Conservation (phyloP, 2,888 invertebrate species). For the Nasonovia ribisnigri region DNA sequence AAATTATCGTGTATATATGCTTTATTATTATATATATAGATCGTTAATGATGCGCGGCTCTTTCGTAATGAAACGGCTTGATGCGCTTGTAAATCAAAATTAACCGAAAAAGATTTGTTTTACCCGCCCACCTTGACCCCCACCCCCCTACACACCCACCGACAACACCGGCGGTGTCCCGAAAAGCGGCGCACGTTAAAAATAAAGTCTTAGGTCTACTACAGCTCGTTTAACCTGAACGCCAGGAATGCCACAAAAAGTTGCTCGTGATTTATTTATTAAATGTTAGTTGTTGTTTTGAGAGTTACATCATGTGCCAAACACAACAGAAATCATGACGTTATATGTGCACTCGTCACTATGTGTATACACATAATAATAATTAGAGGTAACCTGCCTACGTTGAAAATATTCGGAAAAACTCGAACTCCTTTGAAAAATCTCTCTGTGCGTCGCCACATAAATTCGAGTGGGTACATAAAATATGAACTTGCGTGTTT, state of each 20-base stretch:
- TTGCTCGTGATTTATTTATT: slow-evolving; percentile 36
- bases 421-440: neutral
- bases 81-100: slow-evolving; percentile 57
- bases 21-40: neutral
- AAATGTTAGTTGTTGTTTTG: slow-evolving; percentile 37
- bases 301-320: slow-evolving; percentile 38
- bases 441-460: neutral
- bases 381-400: neutral
- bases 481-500: neutral
- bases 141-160: too few species aligned
- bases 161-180: neutral
- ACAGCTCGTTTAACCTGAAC: slow-evolving; percentile 63
- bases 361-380: too few species aligned
- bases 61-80: slow-evolving; percentile 47
- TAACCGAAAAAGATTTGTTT: slow-evolving; percentile 62
- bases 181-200: slow-evolving; percentile 47
- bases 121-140: slow-evolving; percentile 29
- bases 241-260: neutral
- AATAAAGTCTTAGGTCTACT: slow-evolving; percentile 58
- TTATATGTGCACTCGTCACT: neutral
- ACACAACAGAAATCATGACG: slow-evolving; percentile 31
- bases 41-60: slow-evolving; percentile 49
- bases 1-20: too few species aligned
- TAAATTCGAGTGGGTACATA: neutral
- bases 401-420: neutral